A percentile compares a stretch with the other conserved stretches of the same genome.
Evolutionary conservation across 2,888 invertebrate species (phyloP).

Genomic region (Drosophila peninsularis): DNA sequence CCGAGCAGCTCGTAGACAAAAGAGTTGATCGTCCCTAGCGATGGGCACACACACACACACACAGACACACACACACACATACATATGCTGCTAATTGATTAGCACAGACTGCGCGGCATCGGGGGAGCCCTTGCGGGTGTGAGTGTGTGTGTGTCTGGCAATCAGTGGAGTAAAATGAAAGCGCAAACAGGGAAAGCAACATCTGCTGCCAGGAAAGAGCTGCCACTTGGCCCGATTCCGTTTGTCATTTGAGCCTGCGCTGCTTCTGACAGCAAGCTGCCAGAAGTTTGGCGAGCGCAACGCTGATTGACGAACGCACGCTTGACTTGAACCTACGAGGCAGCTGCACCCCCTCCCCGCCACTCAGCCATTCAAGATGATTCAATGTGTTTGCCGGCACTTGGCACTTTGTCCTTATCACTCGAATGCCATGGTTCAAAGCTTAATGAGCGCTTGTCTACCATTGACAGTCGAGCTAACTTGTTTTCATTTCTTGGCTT

Average conservation of each 20-base stretch:
- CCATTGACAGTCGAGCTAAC: constrained; percentile 68
- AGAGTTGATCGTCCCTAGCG: constrained; percentile 42
- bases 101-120: constrained; percentile 22
- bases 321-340: constrained; percentile 27
- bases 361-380: constrained; percentile 6
- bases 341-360: constrained; percentile 1
- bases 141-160: constrained; percentile 21
- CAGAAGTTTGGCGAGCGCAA: constrained; percentile 62
- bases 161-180: constrained; percentile 50
- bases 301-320: constrained; percentile 65
- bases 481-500: constrained; percentile 49
- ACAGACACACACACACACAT: constrained; percentile 9
- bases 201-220: constrained; percentile 48
- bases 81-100: constrained; percentile 60
- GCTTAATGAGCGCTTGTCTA: constrained; percentile 74
- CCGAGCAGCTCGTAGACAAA: constrained; percentile 35
- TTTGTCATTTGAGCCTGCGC: constrained; percentile 73
- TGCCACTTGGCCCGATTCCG: constrained; percentile 60
- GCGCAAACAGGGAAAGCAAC: constrained; percentile 48
- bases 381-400: constrained; percentile 55
- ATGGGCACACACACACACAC: constrained; percentile 27
- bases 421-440: constrained; percentile 60
- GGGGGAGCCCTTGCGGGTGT: constrained; percentile 9
- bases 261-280: constrained; percentile 70
- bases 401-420: constrained; percentile 55